Base-by-base conservation (phyloP, 2,113 vertebrate genomes). In the Phaethornis superciliosus region DNA sequence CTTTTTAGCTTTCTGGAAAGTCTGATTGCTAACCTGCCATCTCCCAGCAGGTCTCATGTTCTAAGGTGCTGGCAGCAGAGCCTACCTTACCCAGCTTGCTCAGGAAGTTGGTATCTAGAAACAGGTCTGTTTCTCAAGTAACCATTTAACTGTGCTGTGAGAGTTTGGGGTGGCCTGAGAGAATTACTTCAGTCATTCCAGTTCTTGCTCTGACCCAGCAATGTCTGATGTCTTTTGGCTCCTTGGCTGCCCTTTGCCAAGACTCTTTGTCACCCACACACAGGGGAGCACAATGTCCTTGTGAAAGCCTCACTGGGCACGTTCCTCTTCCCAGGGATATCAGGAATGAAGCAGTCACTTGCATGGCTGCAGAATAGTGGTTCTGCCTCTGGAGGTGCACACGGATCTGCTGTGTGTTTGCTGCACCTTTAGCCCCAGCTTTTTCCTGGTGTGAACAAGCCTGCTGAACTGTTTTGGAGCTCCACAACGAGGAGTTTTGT, bases 331-430 rank as follows among this genome's bases (percentile, higher is more conserved):
- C 54, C 15, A 7, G 47, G 60, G 33, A 13, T 79, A 42, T 42
- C 8, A 5, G 54, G 62, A 35, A 15, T 14, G 47, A 84, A 83
- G 71, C n/a, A 70, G n/a, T 71, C 2, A 0, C 23, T 91, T 42
- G 22, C 42, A 42, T 55, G 0, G 0, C 55, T 94, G 54, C 51
- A 76, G 91, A 49, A 6, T 10, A 22, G 30, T 51, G 85, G 85
- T 69, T 82, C 46, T 85, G 59, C 69, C 74, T 64, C 81, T 85
- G 49, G 40, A 81, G 74, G 35, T 4, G 3, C 0, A 0, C n/a
- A 4, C 0, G 8, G 47, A 85, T 28, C 52, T 65, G 64, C 35
- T 83, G 44, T 3, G 2, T 1, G 0, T 87, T 94, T 3, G 0
- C 21, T 56, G 59, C 58, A 32, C 5, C 2, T 2, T 1, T n/a